phyloP scores from a whole-genome alignment of 2,113 vertebrate species.

The Polyodon spathula region DNA sequence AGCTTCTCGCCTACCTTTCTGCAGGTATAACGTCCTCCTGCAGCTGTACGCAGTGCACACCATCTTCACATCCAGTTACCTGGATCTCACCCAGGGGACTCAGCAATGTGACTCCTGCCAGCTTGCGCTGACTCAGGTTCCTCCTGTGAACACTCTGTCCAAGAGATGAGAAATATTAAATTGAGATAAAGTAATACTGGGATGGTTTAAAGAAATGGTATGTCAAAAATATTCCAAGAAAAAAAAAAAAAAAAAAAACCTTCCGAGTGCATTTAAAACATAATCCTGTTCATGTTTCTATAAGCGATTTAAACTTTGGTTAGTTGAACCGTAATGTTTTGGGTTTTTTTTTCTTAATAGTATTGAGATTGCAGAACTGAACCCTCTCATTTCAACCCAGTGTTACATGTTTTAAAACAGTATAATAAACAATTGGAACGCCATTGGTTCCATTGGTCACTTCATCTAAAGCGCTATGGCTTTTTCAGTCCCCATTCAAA shows the following conservation, averaged over 20 bases:
- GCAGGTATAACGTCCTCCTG: conserved; percentile 40
- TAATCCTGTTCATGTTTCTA: no score
- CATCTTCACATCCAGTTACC: conserved; percentile 66
- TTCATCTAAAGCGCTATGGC: background rate
- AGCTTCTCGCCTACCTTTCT: conserved; percentile 59
- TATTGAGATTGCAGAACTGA: no score
- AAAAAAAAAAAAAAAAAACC: no score
- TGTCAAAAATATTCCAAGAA: no score
- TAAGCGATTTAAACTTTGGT: no score
- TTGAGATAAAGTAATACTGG: background rate
- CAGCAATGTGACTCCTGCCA: conserved; percentile 44
- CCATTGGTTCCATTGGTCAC: background rate
- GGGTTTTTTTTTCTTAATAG: no score
- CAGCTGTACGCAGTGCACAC: conserved; percentile 69
- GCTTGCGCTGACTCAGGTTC: conserved; percentile 40
- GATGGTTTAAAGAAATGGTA: no score
- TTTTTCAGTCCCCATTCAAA: background rate
- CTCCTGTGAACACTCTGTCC: conserved; percentile 46
- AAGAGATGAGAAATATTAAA: conserved; percentile 40
- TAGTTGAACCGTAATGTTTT: no score
- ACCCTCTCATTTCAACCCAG: no score
- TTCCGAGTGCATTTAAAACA: no score
- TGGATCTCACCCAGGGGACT: conserved; percentile 72
- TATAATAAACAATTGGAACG: background rate
- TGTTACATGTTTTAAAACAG: background rate